These are phyloP conservation scores for Cordilura impudica DNA, from an alignment of 2,888 invertebrate species.

Conservation along the genomic window DNA sequence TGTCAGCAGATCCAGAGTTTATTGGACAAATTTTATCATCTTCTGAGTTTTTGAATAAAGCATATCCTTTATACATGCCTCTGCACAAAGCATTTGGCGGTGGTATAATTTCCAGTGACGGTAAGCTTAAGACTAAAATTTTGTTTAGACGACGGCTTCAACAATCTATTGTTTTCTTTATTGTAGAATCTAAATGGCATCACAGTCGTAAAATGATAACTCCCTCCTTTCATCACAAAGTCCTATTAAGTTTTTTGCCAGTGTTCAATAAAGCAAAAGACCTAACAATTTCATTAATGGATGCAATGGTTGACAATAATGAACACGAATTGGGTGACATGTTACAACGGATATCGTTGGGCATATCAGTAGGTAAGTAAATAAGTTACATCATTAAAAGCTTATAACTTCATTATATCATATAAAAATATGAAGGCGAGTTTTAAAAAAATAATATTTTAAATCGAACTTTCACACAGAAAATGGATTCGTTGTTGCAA, in stretches of 20 bases:
- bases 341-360: constrained; percentile 22
- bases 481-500: too few relatives aligned
- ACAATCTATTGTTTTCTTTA: background rate
- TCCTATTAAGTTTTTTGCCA: constrained; percentile 41
- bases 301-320: constrained; percentile 13
- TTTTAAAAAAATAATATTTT: too few relatives aligned
- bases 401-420: too few relatives aligned
- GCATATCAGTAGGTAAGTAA: constrained; percentile 51
- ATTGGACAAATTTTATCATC: constrained; percentile 59
- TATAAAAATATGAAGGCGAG: too few relatives aligned
- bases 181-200: constrained; percentile 33
- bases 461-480: too few relatives aligned
- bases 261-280: constrained; percentile 52
- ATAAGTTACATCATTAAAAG: too few relatives aligned
- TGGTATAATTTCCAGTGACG: constrained; percentile 47
- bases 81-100: constrained; percentile 13
- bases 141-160: too few relatives aligned
- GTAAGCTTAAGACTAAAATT: background rate
- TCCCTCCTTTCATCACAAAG: constrained; percentile 53
- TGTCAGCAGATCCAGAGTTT: constrained; percentile 57
- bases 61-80: constrained; percentile 29
- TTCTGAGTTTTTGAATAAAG: constrained; percentile 57
- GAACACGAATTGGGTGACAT: constrained; percentile 29
- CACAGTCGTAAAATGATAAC: constrained; percentile 52
- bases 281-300: constrained; percentile 4